Conservation (phyloP, 1,140 invertebrate species). For the Leptoteleia sp. region DNA sequence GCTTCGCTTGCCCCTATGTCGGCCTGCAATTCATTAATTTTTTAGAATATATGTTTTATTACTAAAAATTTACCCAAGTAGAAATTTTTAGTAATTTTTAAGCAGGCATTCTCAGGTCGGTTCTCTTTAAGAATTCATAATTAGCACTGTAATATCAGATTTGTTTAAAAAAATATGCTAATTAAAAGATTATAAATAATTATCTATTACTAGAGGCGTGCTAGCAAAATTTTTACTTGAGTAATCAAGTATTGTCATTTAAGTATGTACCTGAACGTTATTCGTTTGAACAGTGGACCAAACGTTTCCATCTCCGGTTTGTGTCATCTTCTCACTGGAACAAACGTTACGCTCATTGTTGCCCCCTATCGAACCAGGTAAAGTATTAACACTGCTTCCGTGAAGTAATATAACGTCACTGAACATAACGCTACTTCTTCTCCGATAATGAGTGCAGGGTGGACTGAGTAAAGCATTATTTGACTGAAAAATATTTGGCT, state of each 20-base stretch:
- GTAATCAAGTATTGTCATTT: conserved; percentile 10
- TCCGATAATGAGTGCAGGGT: conserved; percentile 81
- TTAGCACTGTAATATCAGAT: no score
- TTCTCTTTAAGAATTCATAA: no score
- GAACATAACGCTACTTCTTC: conserved; percentile 93
- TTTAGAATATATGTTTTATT: no score
- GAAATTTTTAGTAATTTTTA: no score
- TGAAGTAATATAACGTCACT: conserved; percentile 91
- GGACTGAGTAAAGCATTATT: conserved; percentile 84
- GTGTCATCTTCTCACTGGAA: conserved; percentile 93
- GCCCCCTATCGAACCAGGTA: conserved; percentile 72
- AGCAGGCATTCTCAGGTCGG: no score
- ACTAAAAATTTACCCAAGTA: no score
- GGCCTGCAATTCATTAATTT: conserved; percentile 80
- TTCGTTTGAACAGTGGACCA: conserved; percentile 81
- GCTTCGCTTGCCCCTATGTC: conserved; percentile 83
- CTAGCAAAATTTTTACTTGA: no score
- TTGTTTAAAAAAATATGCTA: no score
- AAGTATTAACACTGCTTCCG: conserved; percentile 80
- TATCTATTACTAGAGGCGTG: no score
- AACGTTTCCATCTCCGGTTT: conserved; percentile 88
- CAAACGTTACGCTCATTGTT: conserved; percentile 85
- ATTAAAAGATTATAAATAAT: no score
- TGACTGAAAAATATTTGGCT: conserved; percentile 68
- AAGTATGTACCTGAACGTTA: conserved; percentile 71